Percentiles rank a stretch among this genome's conserved stretches.
These are phyloP conservation scores for Plestiodon gilberti DNA, from an alignment of 2,113 vertebrate genomes.

Conservation along the genomic window DNA sequence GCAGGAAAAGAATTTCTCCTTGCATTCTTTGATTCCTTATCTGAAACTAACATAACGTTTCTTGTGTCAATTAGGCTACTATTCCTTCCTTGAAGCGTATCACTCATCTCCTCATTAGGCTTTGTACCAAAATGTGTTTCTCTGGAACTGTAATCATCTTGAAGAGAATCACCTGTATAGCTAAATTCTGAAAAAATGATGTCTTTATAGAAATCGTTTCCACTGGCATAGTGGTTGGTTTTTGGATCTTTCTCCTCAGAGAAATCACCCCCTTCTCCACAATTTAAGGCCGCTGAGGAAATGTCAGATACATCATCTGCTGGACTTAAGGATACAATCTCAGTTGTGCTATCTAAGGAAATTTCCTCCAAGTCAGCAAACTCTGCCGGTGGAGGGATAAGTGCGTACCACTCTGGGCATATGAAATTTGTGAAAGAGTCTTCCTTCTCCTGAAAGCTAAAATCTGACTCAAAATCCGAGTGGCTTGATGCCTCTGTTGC, in stretches of 20 bases:
- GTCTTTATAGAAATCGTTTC: conserved; percentile 53
- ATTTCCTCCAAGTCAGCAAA: conserved; percentile 70
- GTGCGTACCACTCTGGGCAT: conserved; percentile 42
- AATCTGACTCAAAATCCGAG: conserved; percentile 48
- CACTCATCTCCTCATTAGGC: conserved; percentile 58
- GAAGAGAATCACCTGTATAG: conserved; percentile 29
- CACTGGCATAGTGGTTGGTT: neutral
- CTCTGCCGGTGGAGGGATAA: conserved; percentile 72
- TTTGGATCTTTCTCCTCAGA: conserved; percentile 43
- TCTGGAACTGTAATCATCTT: conserved; percentile 52
- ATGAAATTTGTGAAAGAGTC: conserved; percentile 29
- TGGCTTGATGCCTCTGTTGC: conserved; percentile 47
- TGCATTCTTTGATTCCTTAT: conserved; percentile 49
- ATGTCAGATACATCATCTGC: conserved; percentile 43
- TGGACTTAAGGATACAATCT: conserved; percentile 58
- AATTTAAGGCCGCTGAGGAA: conserved; percentile 20
- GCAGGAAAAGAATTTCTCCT: conserved; percentile 81
- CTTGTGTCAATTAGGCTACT: conserved; percentile 69
- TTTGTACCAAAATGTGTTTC: conserved; percentile 67
- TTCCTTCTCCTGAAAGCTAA: conserved; percentile 51
- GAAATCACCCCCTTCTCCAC: conserved; percentile 34
- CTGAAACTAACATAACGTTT: conserved; percentile 38
- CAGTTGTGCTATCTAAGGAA: conserved; percentile 61
- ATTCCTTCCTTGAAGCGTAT: conserved; percentile 63
- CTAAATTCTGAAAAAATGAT: conserved; percentile 44